Evolutionary conservation across 2,797 vertebrate genomes (phyloP), one percentile per base, ranked within the genome.

Genomic region (Glyptemys insculpta): DNA sequence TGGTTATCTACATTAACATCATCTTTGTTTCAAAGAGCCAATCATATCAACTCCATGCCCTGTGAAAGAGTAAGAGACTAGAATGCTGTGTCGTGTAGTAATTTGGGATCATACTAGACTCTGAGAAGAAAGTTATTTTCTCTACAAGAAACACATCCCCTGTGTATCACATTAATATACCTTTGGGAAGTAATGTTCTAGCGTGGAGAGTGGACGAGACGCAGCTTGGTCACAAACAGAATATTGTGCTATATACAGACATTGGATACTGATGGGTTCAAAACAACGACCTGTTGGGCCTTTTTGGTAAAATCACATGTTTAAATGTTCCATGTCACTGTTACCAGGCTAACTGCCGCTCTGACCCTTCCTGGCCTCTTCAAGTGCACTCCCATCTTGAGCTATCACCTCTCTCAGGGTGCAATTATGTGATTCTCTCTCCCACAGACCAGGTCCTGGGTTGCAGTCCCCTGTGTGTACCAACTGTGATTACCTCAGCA

Each of bases 131-230:
- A 53, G 5, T 50, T 79, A 57, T 37, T 56, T 54, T 29, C 37
- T 81, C 25, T 50, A 27, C 52, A 56, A 81, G 79, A 54, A 54
- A 56, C n/a, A 41, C 18, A 53, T 41, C n/a, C 37, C 37, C 23
- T 16, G 52, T 27, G n/a, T 57, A 18, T 81, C 27, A 16, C 37
- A 54, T 41, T 29, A 44, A 29, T 29, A 56, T 57, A 34, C 21
- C 37, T 57, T 57, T 44, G 9, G 37, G 80, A 81, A 56, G 37
- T 5, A 31, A 44, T 29, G 15, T 44, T 27, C 80, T 57, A 31
- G 2, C 5, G 2, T 11, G 37, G 15, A 44, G 25, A 5, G 27
- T 27, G 27, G 23, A 76, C 25, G 1, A 29, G 41, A 47, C 2
- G 6, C 25, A 14, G 72, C 41, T 29, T 12, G 3, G 25, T 76